phyloP scores from a whole-genome alignment of 2,797 vertebrate species.

The Sebastes flavidus region DNA sequence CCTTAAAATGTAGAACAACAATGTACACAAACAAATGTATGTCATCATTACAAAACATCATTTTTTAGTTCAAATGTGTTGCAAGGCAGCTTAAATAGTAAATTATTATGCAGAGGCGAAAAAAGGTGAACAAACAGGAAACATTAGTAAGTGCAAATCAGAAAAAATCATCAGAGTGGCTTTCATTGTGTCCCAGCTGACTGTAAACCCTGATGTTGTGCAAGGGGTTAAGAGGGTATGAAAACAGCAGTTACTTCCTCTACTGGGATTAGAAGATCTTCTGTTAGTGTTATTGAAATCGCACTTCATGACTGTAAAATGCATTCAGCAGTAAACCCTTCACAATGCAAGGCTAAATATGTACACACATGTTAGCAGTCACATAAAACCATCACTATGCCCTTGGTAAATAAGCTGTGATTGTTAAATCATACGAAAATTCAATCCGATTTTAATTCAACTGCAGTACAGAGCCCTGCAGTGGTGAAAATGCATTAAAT shows the following conservation, averaged over 20 bases:
- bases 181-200: slow-evolving; percentile 45
- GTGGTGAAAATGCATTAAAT: slow-evolving; percentile 76
- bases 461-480: slow-evolving; percentile 56
- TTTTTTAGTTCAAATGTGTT: slow-evolving; percentile 31
- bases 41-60: slow-evolving; percentile 1
- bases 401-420: slow-evolving; percentile 48
- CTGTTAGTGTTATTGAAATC: slow-evolving; percentile 77
- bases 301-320: slow-evolving; percentile 53
- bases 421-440: slow-evolving; percentile 55
- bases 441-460: slow-evolving; percentile 35
- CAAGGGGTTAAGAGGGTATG: slow-evolving; percentile 59
- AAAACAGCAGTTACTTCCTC: slow-evolving; percentile 55
- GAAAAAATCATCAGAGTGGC: slow-evolving; percentile 45
- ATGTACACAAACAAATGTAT: neutral
- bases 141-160: slow-evolving; percentile 81
- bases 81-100: slow-evolving; percentile 32
- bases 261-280: slow-evolving; percentile 61
- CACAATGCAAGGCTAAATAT: slow-evolving; percentile 38
- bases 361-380: slow-evolving; percentile 63
- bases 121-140: slow-evolving; percentile 70
- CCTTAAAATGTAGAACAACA: neutral
- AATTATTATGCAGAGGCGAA: slow-evolving; percentile 64
- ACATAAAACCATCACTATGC: slow-evolving; percentile 59
- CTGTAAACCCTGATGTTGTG: slow-evolving; percentile 52
- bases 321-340: slow-evolving; percentile 40